Base-by-base conservation (phyloP, 1,140 invertebrate species). In the Procambarus virginalis region DNA sequence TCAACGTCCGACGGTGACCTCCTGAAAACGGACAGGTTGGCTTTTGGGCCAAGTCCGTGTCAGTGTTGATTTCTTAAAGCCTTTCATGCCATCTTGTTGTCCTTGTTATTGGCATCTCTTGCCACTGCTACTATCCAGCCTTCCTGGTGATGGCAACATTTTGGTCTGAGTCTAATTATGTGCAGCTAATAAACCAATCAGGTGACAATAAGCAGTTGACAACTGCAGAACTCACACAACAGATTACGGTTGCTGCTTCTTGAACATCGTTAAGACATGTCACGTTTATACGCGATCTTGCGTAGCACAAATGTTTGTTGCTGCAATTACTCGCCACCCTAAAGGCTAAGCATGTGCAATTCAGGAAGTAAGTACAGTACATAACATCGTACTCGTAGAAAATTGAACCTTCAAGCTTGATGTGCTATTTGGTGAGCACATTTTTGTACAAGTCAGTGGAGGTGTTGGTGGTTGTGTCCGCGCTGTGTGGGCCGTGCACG, bases 21-120 rank as follows among this genome's bases (percentile, higher is more conserved):
- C 86, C 79, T 88, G 86, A 88, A 55, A 88, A 20, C 77, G 78
- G 85, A 81, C 80, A n/a, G 55, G 46, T n/a, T 83, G 86, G 86
- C 86, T 76, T 68, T 76, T 80, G 58, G 60, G 76, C 85, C 76
- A 68, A 79, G 46, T 45, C 64, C 20, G 58, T 79, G 55, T 49
- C 55, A 46, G 51, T 64, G 22, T 77, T 48, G 4, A n/a, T 49
- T 70, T 34, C 17, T 46, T 81, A 48, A 51, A 34, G 34, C 34
- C 34, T 34, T 34, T 34, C 34, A 34, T 34, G 34, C 34, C 34
- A 64, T 48, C 77, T 22, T 80, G 85, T 14, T 68, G 85, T 70
- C 77, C 85, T 80, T 49, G 77, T 79, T 86, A 86, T 22, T 58
- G 64, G 55, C 64, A 77, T 78, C 55, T 78, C 58, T 58, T 51